Conservation (phyloP, 2,113 vertebrate species). For the Myiozetetes cayanensis region DNA sequence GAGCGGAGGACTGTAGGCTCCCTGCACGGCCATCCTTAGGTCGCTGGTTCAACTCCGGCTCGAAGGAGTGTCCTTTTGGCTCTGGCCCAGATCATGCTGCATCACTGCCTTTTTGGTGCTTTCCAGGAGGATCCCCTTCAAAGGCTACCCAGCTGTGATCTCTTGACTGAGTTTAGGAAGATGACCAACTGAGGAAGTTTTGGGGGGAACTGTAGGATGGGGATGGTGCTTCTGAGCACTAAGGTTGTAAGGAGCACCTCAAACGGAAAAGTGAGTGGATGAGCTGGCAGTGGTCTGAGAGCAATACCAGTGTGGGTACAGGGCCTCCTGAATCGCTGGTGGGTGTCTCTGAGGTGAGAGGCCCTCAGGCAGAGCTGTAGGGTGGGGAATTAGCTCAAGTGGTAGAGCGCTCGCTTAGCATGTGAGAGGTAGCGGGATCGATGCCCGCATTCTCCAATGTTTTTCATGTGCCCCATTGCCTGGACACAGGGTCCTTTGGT, state of each 20-base stretch:
- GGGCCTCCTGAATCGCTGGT: no score
- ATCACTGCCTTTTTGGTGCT: no score
- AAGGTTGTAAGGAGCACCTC: no score
- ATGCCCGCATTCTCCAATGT: background rate
- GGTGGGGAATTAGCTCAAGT: background rate
- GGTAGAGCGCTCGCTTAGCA: background rate
- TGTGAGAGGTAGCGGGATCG: background rate
- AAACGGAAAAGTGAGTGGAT: no score
- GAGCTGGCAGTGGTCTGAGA: no score
- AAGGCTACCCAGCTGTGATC: no score
- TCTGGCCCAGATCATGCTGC: background rate
- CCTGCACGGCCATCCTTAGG: conserved; percentile 75
- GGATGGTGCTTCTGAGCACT: no score
- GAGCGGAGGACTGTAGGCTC: conserved; percentile 84
- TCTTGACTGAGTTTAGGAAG: no score
- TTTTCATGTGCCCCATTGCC: fast-evolving
- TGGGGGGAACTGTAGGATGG: no score
- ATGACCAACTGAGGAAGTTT: no score
- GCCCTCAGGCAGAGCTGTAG: background rate
- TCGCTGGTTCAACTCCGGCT: conserved; percentile 84
- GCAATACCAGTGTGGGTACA: no score
- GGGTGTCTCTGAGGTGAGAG: background rate
- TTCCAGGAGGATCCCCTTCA: no score
- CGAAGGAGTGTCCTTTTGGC: background rate
- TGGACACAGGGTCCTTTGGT: fast-evolving